Evolutionary conservation across 92 coral and sea anemone species (phyloP).

Genomic region (Zoanthus sansibaricus): DNA sequence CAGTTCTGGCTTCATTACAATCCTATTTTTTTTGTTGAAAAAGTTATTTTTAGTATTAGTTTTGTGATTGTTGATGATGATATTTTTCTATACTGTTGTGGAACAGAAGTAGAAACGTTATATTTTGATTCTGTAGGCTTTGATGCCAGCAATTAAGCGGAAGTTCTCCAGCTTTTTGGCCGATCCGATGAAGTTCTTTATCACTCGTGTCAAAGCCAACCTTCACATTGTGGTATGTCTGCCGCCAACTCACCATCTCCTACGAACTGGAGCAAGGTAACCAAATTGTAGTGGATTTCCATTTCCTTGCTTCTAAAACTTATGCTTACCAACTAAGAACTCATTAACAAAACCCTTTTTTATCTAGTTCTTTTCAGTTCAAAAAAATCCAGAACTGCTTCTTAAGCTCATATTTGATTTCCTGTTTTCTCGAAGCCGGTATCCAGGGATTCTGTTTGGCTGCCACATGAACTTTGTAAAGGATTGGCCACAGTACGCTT

Average conservation of each 20-base stretch:
- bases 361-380: too few species aligned
- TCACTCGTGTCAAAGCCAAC: constrained; percentile 96
- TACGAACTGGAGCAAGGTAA: constrained; percentile 76
- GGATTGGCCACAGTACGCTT: constrained; percentile 96
- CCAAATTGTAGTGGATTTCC: neutral
- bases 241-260: constrained; percentile 90
- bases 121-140: constrained; percentile 68
- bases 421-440: constrained; percentile 58
- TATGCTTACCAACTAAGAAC: neutral
- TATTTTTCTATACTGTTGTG: neutral
- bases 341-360: neutral
- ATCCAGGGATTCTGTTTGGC: constrained; percentile 92
- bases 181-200: constrained; percentile 98
- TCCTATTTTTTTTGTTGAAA: neutral
- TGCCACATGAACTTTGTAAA: constrained; percentile 95
- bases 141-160: constrained; percentile 98
- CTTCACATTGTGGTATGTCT: constrained; percentile 92
- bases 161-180: constrained; percentile 97
- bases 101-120: neutral
- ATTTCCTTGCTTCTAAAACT: neutral
- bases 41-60: neutral
- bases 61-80: too few species aligned
- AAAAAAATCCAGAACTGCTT: too few species aligned
- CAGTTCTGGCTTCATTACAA: too few species aligned
- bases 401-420: too few species aligned